Evolutionary conservation across 1,140 invertebrate genomes (phyloP).

Genomic region (Pseudomyrmex pallidus): DNA sequence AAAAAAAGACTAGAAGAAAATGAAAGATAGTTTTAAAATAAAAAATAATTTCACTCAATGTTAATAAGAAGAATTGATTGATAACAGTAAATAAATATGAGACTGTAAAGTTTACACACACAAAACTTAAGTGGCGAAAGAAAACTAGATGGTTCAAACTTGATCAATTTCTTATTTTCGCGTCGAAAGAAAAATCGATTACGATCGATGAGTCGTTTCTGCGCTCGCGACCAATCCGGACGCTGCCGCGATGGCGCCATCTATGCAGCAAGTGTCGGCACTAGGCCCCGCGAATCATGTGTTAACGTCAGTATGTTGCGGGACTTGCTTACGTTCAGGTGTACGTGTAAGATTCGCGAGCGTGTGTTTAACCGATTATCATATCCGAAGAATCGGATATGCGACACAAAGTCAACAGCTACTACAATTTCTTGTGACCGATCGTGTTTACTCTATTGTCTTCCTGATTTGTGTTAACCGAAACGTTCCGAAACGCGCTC

Average conservation of each 20-base stretch:
- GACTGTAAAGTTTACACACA: too few species aligned
- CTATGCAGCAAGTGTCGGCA: conserved; percentile 49
- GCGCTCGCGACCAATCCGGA: conserved; percentile 46
- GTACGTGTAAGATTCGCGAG: conserved; percentile 5
- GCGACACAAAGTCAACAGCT: not conserved
- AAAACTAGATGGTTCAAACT: too few species aligned
- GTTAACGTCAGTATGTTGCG: conserved; percentile 78
- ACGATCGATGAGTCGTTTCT: not conserved
- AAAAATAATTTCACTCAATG: too few species aligned
- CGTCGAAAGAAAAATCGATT: not conserved
- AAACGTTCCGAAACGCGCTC: conserved; percentile 1
- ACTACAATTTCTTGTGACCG: not conserved
- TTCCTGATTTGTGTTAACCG: not conserved
- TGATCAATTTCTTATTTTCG: not conserved
- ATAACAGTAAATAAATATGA: too few species aligned
- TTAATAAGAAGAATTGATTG: too few species aligned
- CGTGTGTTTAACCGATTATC: conserved; percentile 26
- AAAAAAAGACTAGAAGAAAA: too few species aligned
- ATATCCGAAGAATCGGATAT: conserved; percentile 13
- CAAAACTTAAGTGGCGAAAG: too few species aligned
- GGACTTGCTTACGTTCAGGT: conserved; percentile 71
- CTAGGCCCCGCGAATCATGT: conserved; percentile 74
- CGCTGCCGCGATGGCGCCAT: conserved; percentile 65
- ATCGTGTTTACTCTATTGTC: conserved; percentile 8
- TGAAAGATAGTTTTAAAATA: too few species aligned